A percentile compares a stretch with the other conserved stretches of the same genome.
phyloP scores from a whole-genome alignment of 1,140 invertebrate genomes.

The Ptiloglossa arizonensis region DNA sequence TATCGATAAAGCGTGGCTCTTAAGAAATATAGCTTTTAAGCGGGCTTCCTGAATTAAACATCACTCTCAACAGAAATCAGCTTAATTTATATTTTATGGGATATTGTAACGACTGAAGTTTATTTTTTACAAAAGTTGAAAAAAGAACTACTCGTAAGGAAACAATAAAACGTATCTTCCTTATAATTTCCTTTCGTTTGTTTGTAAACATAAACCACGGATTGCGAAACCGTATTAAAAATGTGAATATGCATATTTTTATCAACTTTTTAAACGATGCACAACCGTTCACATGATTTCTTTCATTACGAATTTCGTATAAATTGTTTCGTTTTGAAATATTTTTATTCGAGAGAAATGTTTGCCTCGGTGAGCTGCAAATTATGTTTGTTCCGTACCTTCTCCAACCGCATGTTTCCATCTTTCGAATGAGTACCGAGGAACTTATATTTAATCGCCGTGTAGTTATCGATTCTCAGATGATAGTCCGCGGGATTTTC shows the following conservation, averaged over 20 bases:
- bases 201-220: too few relatives aligned
- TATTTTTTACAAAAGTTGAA: neutral
- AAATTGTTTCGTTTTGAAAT: too few relatives aligned
- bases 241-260: too few relatives aligned
- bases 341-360: neutral
- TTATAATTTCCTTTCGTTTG: too few relatives aligned
- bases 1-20: slow-evolving; percentile 10
- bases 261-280: too few relatives aligned
- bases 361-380: neutral
- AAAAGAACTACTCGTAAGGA: neutral
- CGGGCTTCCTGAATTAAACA: neutral
- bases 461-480: neutral
- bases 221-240: too few relatives aligned
- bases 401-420: neutral
- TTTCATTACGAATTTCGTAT: too few relatives aligned
- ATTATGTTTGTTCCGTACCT: neutral
- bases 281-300: too few relatives aligned
- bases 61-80: neutral
- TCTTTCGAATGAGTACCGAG: neutral
- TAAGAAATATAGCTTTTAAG: neutral
- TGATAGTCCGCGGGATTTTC: neutral
- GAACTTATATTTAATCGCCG: neutral
- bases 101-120: neutral
- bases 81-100: neutral
- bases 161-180: too few relatives aligned